Evolutionary conservation across 2,113 vertebrate genomes (phyloP).

Genomic region (Crotophaga sulcirostris): DNA sequence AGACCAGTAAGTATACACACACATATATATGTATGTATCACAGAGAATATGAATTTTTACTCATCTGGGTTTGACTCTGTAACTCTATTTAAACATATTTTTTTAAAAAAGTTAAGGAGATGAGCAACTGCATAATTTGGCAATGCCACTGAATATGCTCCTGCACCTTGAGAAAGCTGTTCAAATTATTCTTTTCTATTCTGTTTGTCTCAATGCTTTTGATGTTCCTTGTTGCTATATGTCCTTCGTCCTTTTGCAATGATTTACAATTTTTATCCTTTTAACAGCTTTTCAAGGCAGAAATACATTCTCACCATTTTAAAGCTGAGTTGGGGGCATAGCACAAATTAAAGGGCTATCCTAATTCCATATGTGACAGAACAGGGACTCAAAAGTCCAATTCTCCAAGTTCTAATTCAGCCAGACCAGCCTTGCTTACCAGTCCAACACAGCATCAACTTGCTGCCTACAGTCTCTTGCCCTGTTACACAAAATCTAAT

Average conservation of each 20-base stretch:
- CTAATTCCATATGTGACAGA: not conserved
- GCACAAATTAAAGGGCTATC: not conserved
- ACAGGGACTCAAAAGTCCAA: not conserved
- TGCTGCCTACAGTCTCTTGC: accelerated
- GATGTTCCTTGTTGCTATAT: not conserved
- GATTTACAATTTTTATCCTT: not conserved
- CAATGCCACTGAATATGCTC: not conserved
- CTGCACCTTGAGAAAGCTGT: not conserved
- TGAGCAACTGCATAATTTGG: not conserved
- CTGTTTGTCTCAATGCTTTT: not conserved
- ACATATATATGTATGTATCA: no score
- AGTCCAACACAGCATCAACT: accelerated
- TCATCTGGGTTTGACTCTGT: not conserved
- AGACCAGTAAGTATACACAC: not conserved
- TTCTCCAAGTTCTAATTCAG: not conserved
- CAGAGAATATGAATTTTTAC: not conserved
- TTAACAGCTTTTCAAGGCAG: not conserved
- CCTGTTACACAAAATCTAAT: not conserved
- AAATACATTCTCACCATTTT: not conserved
- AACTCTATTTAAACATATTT: not conserved
- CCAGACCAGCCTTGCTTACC: not conserved
- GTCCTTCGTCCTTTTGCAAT: not conserved
- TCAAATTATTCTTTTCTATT: not conserved
- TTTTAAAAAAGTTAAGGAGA: not conserved
- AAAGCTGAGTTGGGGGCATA: not conserved